Percentiles rank a stretch among this genome's conserved stretches.
Evolutionary conservation across 2,888 invertebrate genomes (phyloP).

Genomic region (Oxytorus armatus): DNA sequence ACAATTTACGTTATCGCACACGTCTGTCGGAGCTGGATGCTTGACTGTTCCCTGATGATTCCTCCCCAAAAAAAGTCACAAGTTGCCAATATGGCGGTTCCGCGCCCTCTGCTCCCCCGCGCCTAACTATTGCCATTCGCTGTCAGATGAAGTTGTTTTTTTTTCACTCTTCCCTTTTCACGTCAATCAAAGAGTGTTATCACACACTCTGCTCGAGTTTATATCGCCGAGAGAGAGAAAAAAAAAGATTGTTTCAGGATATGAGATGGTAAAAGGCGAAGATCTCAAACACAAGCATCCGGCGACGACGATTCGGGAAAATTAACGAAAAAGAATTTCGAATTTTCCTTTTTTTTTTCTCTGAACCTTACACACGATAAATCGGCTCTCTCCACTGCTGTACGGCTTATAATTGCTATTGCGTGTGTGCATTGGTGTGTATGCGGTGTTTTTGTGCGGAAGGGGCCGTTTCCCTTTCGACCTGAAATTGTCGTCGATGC

Average conservation of each 20-base stretch:
- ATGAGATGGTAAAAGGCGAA: not conserved
- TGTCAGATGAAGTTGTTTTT: slow-evolving; percentile 68
- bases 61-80: slow-evolving; percentile 79
- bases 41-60: slow-evolving; percentile 41
- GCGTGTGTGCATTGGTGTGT: slow-evolving; percentile 14
- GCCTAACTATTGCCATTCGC: slow-evolving; percentile 60
- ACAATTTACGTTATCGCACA: slow-evolving; percentile 42
- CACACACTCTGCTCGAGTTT: not conserved
- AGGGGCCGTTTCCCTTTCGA: slow-evolving; percentile 59
- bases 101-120: slow-evolving; percentile 70
- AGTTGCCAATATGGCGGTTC: slow-evolving; percentile 83
- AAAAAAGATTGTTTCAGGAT: not conserved
- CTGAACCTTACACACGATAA: slow-evolving; percentile 10
- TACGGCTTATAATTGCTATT: too few relatives aligned
- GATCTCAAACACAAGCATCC: not conserved
- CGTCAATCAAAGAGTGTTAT: not conserved
- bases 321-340: too few relatives aligned
- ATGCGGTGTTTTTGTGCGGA: not conserved
- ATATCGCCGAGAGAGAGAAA: not conserved
- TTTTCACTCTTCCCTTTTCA: slow-evolving; percentile 17
- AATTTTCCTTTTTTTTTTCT: slow-evolving; percentile 31
- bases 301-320: slow-evolving; percentile 9
- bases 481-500: slow-evolving; percentile 45
- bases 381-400: too few relatives aligned
- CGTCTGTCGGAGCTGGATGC: slow-evolving; percentile 25